Base-by-base conservation (phyloP, 2,888 invertebrate genomes). In the Diarsia brunnea region DNA sequence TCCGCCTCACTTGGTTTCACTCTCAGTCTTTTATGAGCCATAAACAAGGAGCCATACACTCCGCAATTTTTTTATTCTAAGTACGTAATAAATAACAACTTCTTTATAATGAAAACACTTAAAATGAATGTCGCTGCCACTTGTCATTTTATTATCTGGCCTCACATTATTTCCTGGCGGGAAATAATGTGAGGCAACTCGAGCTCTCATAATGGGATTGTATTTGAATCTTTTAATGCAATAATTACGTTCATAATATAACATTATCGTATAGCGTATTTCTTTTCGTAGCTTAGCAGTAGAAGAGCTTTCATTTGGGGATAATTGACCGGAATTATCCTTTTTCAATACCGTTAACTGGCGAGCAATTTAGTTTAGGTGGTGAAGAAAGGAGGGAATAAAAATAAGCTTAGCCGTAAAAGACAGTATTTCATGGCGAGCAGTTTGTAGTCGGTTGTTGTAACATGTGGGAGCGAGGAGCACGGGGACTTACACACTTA, bases 21-120 rank as follows among this genome's bases (percentile, higher is more conserved):
- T 85, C 87, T 82, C 85, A 81, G 75, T 75, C 78, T 91, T 92
- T 92, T 92, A 92, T 90, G 89, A 89, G 84, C 86, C 90, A 92
- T 92, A 92, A 92, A 92, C 89, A 90, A 86, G 84, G 79, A 88
- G 84, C 89, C 88, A 90, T 90, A 91, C 89, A 90, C 88, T 87
- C 86, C 84, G 82, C 82, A 85, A 88, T 89, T 90, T 92, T 91
- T 92, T 91, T 87, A 91, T 91, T 90, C 87, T 82, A 88, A 91
- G 89, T 89, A 86, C 75, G 86, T 81, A 89, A 89, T 90, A 90
- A 90, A 91, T 90, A 89, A 88, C 83, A 89, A 89, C 85, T 89
- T 89, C 83, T 89, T 89, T 88, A 86, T 88, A 91, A 91, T 91
- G 85, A 90, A 91, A 91, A 86, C 84, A 84, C 89, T 86, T 84